Percentiles rank a stretch among this genome's conserved stretches.
These are phyloP conservation scores for Candidula unifasciata DNA, from an alignment of 2,888 invertebrate species.

Conservation along the genomic window DNA sequence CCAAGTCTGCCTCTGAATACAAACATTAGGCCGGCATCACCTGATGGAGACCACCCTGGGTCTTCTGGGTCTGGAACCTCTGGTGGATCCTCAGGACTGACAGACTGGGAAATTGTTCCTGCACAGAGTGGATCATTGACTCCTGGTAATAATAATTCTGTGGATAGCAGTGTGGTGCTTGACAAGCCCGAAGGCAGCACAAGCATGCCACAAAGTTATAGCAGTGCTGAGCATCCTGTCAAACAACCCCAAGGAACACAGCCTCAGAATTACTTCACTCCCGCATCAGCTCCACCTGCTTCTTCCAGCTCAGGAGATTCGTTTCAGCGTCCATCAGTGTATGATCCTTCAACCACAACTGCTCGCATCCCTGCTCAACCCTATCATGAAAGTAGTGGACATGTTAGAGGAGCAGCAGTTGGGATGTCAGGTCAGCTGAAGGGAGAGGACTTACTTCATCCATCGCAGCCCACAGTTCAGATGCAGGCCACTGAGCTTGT, in stretches of 20 bases:
- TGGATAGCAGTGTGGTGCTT: slow-evolving; percentile 39
- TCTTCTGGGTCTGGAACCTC: slow-evolving; percentile 40
- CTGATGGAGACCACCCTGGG: slow-evolving; percentile 24
- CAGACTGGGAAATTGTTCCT: slow-evolving; percentile 69
- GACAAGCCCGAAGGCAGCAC: slow-evolving; percentile 42
- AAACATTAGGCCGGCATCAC: slow-evolving; percentile 24
- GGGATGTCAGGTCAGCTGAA: slow-evolving; percentile 4
- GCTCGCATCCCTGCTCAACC: background rate
- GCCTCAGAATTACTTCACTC: background rate
- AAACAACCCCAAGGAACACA: background rate
- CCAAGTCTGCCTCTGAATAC: slow-evolving; percentile 28
- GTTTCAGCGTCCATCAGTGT: background rate
- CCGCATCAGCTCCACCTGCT: background rate
- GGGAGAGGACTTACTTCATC: background rate
- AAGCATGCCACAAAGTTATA: background rate
- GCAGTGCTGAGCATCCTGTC: background rate
- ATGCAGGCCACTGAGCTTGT: background rate
- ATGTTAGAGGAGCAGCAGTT: slow-evolving; percentile 22
- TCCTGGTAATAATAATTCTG: slow-evolving; percentile 53
- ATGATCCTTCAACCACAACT: background rate
- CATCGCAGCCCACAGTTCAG: background rate
- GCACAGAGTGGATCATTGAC: slow-evolving; percentile 40
- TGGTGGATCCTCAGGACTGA: slow-evolving; percentile 52
- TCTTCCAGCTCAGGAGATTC: background rate
- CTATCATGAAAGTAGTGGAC: background rate